Conservation (phyloP, 1,140 invertebrate species). For the Ostrea denselamellosa region DNA sequence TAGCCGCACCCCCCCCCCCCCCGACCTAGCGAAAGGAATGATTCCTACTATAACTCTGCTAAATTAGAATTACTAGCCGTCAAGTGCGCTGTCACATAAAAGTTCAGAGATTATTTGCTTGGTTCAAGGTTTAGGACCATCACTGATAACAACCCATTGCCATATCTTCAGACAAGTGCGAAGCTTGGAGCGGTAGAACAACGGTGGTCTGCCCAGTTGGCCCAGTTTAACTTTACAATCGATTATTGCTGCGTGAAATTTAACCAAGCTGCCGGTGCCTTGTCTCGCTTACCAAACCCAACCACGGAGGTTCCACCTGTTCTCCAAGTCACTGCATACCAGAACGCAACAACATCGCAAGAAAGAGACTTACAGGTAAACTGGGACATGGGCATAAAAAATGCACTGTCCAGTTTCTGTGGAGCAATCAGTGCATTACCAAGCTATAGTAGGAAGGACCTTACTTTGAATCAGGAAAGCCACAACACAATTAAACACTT, state of each 20-base stretch:
- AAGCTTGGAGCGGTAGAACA: conserved; percentile 59
- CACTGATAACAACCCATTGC: conserved; percentile 58
- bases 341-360: not conserved
- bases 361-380: conserved; percentile 18
- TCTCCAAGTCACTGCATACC: not conserved
- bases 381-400: not conserved
- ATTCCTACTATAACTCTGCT: no score
- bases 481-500: not conserved
- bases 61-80: conserved; percentile 54
- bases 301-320: not conserved
- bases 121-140: conserved; percentile 52
- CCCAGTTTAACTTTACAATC: conserved; percentile 54
- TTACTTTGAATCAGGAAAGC: not conserved
- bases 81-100: conserved; percentile 50
- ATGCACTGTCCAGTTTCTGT: not conserved
- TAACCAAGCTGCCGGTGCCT: conserved; percentile 48
- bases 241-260: conserved; percentile 48
- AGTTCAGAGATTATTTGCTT: conserved; percentile 53
- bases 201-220: conserved; percentile 55
- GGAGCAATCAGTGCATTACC: not conserved
- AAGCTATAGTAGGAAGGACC: not conserved
- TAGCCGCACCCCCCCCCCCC: no score
- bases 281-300: conserved; percentile 37
- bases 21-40: no score
- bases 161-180: conserved; percentile 47